Evolutionary conservation across 1,140 invertebrate genomes (phyloP).

Genomic region (Leptinotarsa defecta): DNA sequence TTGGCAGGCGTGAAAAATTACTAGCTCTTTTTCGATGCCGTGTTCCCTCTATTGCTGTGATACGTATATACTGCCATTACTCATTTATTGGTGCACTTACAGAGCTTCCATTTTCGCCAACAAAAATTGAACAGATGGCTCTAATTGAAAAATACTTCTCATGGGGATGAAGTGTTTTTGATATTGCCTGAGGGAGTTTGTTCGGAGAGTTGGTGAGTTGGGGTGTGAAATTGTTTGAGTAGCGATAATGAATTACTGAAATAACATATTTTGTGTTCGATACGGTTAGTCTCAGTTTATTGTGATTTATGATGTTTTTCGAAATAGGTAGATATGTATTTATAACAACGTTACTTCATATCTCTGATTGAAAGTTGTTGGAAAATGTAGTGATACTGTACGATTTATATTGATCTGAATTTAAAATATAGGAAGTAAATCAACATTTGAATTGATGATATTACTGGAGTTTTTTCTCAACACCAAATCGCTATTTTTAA

Average conservation of each 20-base stretch:
- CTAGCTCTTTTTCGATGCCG: background rate
- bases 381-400: no score
- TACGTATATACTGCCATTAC: conserved; percentile 2
- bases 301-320: no score
- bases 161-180: conserved; percentile 2
- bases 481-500: no score
- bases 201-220: background rate
- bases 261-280: no score
- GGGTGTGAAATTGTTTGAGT: background rate
- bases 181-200: background rate
- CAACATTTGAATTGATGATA: no score
- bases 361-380: no score
- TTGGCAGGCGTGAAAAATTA: background rate
- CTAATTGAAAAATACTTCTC: conserved; percentile 8
- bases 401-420: no score
- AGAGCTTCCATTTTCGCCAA: background rate
- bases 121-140: conserved; percentile 3
- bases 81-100: conserved; percentile 2
- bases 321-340: no score
- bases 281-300: no score
- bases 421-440: no score
- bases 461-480: no score
- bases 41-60: conserved; percentile 4
- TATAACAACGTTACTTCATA: no score
- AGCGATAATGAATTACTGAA: background rate